phyloP scores from a whole-genome alignment of 1,140 invertebrate genomes.

The Atta colombica region DNA sequence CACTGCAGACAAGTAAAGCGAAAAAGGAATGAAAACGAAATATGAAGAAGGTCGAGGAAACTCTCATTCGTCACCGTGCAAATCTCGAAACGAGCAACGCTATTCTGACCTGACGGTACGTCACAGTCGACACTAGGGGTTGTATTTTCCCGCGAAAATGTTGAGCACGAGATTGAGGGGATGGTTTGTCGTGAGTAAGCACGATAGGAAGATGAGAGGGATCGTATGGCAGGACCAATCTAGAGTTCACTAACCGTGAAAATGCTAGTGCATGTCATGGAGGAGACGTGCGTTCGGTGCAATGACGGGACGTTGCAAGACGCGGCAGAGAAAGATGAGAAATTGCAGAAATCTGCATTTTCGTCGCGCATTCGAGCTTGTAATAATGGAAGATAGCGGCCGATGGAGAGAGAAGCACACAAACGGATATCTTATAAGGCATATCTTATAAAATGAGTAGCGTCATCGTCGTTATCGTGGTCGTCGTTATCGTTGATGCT shows the following conservation, averaged over 20 bases:
- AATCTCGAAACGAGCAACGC: constrained; percentile 70
- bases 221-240: constrained; percentile 57
- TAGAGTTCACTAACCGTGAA: constrained; percentile 74
- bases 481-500: constrained; percentile 2
- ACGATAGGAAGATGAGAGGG: not conserved
- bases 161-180: constrained; percentile 66
- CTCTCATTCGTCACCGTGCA: constrained; percentile 66
- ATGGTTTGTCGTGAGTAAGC: constrained; percentile 38
- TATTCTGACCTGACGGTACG: constrained; percentile 57
- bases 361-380: constrained; percentile 22
- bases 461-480: not conserved
- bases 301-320: constrained; percentile 25
- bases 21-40: constrained; percentile 59
- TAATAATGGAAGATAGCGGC: constrained; percentile 19
- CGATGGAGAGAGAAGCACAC: not conserved
- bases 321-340: constrained; percentile 23
- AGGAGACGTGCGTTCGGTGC: constrained; percentile 39
- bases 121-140: constrained; percentile 42
- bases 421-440: constrained; percentile 4
- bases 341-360: constrained; percentile 58
- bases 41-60: not conserved
- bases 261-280: constrained; percentile 61
- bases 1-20: constrained; percentile 23
- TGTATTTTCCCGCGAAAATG: constrained; percentile 69
- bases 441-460: constrained; percentile 37